Evolutionary conservation across 1,140 invertebrate species (phyloP), one percentile per base, ranked within the genome.

Genomic region (Arion vulgaris): DNA sequence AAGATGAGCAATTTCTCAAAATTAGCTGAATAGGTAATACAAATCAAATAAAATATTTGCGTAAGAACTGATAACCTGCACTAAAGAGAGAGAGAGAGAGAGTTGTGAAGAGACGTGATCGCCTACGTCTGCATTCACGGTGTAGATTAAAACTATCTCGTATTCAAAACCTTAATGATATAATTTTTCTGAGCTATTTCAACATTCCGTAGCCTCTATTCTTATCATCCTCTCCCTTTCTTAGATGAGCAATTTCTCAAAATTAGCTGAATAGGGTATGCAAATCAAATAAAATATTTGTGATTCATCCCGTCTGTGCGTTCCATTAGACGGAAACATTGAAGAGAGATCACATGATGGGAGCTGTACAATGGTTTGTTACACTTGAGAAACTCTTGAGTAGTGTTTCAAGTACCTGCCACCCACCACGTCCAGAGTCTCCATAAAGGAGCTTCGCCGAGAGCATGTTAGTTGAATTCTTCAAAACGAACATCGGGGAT

Each of bases 281-380:
- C 69, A 72, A 72, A 72, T 72, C 28, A 36, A 26, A 72, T 72
- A 11, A 72, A 72, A 72, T 72, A 72, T 72, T 72, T 72, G 69
- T 72, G 69, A 72, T 34, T 72, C 69, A 15, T n/a, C 34, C 26
- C 69, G 34, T n/a, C 69, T 72, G 32, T 72, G 69, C 32, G 26
- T 36, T 32, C 69, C 32, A 34, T 72, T 72, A n/a, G 69, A 7
- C 34, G 34, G 39, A 11, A 15, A 36, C 69, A 72, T 11, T 72
- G 13, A 11, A 19, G 7, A 73, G 38, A 73, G 71, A 13, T 41
- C 71, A 73, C 71, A 38, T 73, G 71, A 66, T 66, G 71, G 38
- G 71, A 11, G 7, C 41, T 38, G 36, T 19, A 49, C 38, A 26
- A 41, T 39, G 36, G 38, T 73, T 73, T 73, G 71, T 73, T 38